Evolutionary conservation across 2,113 vertebrate species (phyloP).

Genomic region (Porphyrio hochstetteri): DNA sequence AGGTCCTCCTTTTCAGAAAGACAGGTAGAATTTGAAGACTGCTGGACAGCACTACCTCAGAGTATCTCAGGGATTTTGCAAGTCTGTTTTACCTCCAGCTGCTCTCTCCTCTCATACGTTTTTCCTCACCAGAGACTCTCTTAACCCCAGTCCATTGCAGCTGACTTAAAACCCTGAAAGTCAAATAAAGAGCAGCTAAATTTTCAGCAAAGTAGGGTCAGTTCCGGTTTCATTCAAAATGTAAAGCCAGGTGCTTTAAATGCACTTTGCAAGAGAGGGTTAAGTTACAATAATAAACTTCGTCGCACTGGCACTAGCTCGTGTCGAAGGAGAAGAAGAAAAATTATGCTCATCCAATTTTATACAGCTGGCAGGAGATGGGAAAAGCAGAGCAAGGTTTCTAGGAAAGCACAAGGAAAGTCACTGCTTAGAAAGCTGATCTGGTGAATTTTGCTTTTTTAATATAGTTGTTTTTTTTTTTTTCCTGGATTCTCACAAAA

Average conservation of each 20-base stretch:
- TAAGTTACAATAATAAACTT: conserved; percentile 63
- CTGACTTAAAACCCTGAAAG: neutral
- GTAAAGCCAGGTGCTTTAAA: conserved; percentile 40
- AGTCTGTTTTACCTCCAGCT: neutral
- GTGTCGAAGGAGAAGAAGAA: neutral
- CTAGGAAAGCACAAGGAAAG: conserved; percentile 57
- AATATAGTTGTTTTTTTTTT: neutral
- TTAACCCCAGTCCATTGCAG: neutral
- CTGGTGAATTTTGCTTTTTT: conserved; percentile 32
- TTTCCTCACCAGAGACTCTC: neutral
- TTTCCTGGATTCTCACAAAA: conserved; percentile 35
- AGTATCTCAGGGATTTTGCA: neutral
- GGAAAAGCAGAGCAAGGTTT: conserved; percentile 62
- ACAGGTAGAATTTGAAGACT: neutral
- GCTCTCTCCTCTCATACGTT: neutral
- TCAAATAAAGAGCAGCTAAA: conserved; percentile 17
- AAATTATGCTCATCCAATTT: conserved; percentile 57
- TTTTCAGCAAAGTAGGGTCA: neutral
- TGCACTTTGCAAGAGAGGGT: conserved; percentile 49
- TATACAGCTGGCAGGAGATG: conserved; percentile 52
- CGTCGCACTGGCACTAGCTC: neutral
- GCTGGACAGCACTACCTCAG: neutral
- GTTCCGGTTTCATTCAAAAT: neutral
- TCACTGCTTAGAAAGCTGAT: conserved; percentile 60
- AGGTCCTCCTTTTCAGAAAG: neutral